Percentiles rank a stretch among this genome's conserved stretches.
phyloP scores from a whole-genome alignment of 2,888 invertebrate species.

The Xanthorhoe designata region DNA sequence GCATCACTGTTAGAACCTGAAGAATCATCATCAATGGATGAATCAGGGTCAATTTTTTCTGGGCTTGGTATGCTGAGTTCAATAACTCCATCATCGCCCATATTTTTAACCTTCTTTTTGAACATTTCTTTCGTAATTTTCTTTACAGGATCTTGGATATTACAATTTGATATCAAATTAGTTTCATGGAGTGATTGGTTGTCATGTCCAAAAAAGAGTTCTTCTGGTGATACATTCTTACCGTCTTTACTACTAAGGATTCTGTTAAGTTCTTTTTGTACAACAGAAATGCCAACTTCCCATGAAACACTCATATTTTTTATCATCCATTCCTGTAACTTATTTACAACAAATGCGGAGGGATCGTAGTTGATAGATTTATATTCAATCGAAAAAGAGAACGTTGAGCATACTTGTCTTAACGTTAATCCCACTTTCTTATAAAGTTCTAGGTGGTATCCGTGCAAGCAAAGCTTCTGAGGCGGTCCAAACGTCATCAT shows the following conservation, averaged over 20 bases:
- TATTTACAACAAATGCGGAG: slow-evolving; percentile 24
- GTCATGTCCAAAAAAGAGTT: slow-evolving; percentile 16
- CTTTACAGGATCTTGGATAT: background rate
- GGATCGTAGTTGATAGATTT: slow-evolving; percentile 17
- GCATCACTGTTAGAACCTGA: no score
- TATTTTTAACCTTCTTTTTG: background rate
- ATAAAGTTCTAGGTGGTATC: slow-evolving; percentile 20
- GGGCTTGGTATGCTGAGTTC: slow-evolving; percentile 29
- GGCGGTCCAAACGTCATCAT: slow-evolving; percentile 34
- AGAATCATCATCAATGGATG: slow-evolving; percentile 7
- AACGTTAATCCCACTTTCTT: slow-evolving; percentile 13
- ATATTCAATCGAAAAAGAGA: slow-evolving; percentile 20
- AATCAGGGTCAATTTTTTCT: slow-evolving; percentile 24
- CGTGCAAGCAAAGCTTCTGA: slow-evolving; percentile 20
- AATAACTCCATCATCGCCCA: slow-evolving; percentile 11
- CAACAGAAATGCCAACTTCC: slow-evolving; percentile 33
- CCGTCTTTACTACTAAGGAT: background rate
- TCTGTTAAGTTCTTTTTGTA: slow-evolving; percentile 32
- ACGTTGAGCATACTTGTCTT: slow-evolving; percentile 23
- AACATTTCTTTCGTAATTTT: background rate
- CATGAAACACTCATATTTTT: slow-evolving; percentile 12
- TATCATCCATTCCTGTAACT: slow-evolving; percentile 23
- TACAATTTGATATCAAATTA: background rate
- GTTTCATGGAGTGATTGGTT: background rate
- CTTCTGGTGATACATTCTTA: slow-evolving; percentile 7